Evolutionary conservation across 2,888 invertebrate species (phyloP).

Genomic region (Caenorhabditis wallacei): DNA sequence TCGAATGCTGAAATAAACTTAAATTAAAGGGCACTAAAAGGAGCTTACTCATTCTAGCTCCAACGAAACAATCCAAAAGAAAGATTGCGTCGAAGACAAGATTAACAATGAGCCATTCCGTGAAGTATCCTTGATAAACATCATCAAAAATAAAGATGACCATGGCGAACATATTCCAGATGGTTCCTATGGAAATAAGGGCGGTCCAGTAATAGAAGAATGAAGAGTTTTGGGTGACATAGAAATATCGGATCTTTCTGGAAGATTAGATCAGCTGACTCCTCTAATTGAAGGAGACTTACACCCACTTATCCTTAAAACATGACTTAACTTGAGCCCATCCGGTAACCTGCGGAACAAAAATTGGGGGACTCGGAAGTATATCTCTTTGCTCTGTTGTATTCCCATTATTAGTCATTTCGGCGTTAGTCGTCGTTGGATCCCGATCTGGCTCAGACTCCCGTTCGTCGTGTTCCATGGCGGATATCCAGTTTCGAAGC

Average conservation of each 20-base stretch:
- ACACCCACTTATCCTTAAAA: conserved; percentile 14
- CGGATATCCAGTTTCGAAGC: conserved; percentile 41
- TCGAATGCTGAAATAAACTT: conserved; percentile 62
- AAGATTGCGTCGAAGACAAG: conserved; percentile 74
- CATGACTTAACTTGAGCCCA: conserved; percentile 14
- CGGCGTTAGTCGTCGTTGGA: conserved; percentile 35
- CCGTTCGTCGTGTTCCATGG: conserved; percentile 55
- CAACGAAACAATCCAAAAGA: conserved; percentile 74
- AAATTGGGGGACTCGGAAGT: conserved; percentile 5
- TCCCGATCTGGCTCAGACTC: conserved; percentile 59
- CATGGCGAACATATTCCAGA: conserved; percentile 80
- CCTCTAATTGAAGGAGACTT: neutral
- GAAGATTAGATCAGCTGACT: too few species aligned
- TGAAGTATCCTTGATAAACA: conserved; percentile 63
- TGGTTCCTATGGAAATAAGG: conserved; percentile 74
- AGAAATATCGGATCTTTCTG: conserved; percentile 50
- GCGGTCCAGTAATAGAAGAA: conserved; percentile 80
- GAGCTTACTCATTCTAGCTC: conserved; percentile 73
- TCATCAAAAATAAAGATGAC: conserved; percentile 82
- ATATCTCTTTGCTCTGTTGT: neutral
- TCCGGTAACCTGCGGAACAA: neutral
- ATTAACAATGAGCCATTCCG: conserved; percentile 73
- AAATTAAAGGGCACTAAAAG: neutral
- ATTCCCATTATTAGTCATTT: neutral
- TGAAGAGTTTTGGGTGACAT: conserved; percentile 46